phyloP scores from a whole-genome alignment of 2,113 vertebrate species.

The Trogon surrucura region DNA sequence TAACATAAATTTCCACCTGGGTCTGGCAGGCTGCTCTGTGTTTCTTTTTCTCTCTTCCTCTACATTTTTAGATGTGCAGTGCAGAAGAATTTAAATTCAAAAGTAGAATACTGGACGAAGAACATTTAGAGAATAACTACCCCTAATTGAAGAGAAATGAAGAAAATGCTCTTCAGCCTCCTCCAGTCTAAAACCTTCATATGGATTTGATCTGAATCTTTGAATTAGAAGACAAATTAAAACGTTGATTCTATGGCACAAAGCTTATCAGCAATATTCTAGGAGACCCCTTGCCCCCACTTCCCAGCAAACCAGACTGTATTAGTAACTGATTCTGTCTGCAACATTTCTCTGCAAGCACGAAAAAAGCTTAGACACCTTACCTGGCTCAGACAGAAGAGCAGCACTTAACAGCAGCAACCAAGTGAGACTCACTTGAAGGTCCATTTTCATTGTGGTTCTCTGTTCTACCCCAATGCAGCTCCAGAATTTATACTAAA shows the following conservation, averaged over 20 bases:
- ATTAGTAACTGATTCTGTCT: background rate
- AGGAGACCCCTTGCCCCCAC: background rate
- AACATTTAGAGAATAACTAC: background rate
- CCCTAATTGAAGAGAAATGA: background rate
- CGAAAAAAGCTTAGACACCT: background rate
- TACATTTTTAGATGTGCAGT: background rate
- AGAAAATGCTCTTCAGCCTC: background rate
- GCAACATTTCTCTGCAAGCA: background rate
- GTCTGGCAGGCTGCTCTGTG: background rate
- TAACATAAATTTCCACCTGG: background rate
- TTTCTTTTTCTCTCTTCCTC: background rate
- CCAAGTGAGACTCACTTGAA: background rate
- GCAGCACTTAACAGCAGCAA: conserved; percentile 23
- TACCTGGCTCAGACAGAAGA: conserved; percentile 43
- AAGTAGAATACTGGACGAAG: background rate
- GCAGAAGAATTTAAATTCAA: background rate
- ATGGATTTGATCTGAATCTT: background rate
- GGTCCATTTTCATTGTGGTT: background rate
- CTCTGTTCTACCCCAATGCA: background rate
- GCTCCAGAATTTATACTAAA: conserved; percentile 22
- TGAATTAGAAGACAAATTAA: background rate
- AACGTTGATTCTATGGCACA: background rate
- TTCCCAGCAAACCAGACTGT: background rate
- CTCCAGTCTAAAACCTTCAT: background rate
- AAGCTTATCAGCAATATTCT: background rate